phyloP scores from a whole-genome alignment of 53 echinoderm and acorn worm genomes.

The Holothuria leucospilota region DNA sequence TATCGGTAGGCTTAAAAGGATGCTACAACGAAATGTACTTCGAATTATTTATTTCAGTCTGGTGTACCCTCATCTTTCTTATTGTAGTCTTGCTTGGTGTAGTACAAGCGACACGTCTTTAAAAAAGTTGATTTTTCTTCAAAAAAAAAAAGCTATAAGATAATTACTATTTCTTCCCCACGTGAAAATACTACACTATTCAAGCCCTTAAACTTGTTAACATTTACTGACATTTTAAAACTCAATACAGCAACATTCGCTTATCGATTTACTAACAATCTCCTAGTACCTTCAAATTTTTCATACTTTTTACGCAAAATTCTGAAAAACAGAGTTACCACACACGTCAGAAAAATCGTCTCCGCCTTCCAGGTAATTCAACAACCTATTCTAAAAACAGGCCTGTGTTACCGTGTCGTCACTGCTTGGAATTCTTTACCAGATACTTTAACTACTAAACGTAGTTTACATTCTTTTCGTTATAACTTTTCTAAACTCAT shows the following conservation, averaged over 20 bases:
- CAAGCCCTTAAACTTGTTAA: neutral
- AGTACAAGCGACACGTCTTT: neutral
- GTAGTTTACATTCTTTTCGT: too few relatives aligned
- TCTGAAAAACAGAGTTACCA: neutral
- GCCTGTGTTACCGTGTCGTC: neutral
- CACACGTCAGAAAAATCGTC: neutral
- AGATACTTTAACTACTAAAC: too few relatives aligned
- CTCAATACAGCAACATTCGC: neutral
- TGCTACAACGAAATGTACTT: neutral
- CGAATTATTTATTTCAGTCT: neutral
- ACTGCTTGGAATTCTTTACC: neutral
- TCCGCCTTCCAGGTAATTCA: constrained; percentile 9
- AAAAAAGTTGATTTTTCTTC: neutral
- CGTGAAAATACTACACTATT: neutral
- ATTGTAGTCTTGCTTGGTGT: neutral
- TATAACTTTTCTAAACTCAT: too few relatives aligned
- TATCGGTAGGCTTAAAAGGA: too few relatives aligned
- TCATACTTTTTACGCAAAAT: neutral
- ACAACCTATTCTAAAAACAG: neutral
- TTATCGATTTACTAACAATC: neutral
- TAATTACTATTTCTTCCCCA: constrained; percentile 5
- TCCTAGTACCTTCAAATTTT: neutral
- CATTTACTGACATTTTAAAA: neutral
- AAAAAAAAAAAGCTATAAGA: constrained; percentile 5
- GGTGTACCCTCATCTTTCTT: neutral